Percentiles rank a stretch among this genome's conserved stretches.
Evolutionary conservation across 2,797 vertebrate species (phyloP).

Genomic region (Sciurus vulgaris): DNA sequence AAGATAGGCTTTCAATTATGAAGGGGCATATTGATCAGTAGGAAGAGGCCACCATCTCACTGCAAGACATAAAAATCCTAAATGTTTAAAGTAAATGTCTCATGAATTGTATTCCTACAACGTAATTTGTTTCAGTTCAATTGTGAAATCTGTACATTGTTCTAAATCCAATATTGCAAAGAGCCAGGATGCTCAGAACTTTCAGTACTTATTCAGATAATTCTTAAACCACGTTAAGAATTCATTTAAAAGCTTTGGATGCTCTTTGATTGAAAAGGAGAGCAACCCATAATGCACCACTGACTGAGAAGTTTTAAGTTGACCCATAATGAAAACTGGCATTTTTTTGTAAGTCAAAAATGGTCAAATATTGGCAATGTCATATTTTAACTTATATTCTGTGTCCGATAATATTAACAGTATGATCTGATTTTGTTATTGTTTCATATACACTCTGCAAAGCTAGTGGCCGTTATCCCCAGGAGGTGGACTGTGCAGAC

Average conservation of each 20-base stretch:
- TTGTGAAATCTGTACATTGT: background rate
- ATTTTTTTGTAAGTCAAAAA: background rate
- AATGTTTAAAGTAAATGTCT: constrained; percentile 29
- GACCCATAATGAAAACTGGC: background rate
- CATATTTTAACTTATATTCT: constrained; percentile 18
- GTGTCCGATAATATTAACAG: background rate
- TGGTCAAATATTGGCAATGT: background rate
- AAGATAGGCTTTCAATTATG: background rate
- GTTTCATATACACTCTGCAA: background rate
- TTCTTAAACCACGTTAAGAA: background rate
- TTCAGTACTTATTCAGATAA: background rate
- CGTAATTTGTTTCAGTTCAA: background rate
- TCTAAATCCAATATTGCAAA: constrained; percentile 39
- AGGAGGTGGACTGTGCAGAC: background rate
- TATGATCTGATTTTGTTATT: background rate
- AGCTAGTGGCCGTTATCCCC: background rate
- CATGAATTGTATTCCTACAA: background rate
- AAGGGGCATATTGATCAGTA: background rate
- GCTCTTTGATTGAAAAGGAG: background rate
- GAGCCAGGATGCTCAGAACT: background rate
- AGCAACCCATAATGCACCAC: background rate
- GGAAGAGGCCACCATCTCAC: background rate
- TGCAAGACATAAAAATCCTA: background rate
- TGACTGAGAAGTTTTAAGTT: constrained; percentile 37
- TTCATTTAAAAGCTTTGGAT: background rate